These are phyloP conservation scores for cattle (Bos taurus) DNA, from an alignment of 2,113 vertebrate genomes.

Conservation along the genomic window ARS-UCD2.0 NC_037338.1:95329001-95329500, in stretches of 20 bases:
- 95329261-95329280: neutral
- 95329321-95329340: rapidly evolving
- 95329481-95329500: neutral
- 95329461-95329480: neutral
- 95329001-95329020: neutral
- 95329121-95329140: constrained; percentile 42
- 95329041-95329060: rapidly evolving
- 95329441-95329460: neutral
- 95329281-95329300: neutral
- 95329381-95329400: neutral
- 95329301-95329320: neutral
- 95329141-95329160: neutral
- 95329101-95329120: constrained; percentile 67
- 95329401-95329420: neutral
- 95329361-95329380: neutral
- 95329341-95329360: neutral
- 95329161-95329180: rapidly evolving
- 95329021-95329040: rapidly evolving
- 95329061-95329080: neutral
- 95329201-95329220: neutral
- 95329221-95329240: neutral
- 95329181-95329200: neutral
- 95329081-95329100: constrained; percentile 37
- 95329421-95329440: neutral
- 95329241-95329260: neutral